phyloP scores from a whole-genome alignment of 1,140 invertebrate genomes.

The Drosophila rhopaloa region DNA sequence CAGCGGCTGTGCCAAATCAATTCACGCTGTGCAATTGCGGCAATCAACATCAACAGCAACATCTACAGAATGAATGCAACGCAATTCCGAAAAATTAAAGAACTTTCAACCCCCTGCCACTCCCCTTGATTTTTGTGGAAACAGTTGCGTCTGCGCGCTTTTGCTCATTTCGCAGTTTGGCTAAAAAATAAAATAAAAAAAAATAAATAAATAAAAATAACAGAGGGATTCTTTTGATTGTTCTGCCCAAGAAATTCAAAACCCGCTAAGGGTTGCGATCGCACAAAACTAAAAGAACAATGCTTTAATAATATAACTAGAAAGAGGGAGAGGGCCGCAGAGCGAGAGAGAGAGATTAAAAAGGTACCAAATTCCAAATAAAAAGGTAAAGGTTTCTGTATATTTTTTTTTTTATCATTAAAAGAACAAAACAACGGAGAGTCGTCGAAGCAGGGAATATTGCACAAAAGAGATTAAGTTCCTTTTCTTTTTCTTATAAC shows the following conservation, averaged over 20 bases:
- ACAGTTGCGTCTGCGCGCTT: slow-evolving; percentile 75
- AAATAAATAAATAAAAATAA: slow-evolving; percentile 29
- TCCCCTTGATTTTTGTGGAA: slow-evolving; percentile 28
- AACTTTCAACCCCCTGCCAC: slow-evolving; percentile 20
- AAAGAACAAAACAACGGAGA: slow-evolving; percentile 72
- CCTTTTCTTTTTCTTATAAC: slow-evolving; percentile 44
- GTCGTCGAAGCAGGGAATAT: slow-evolving; percentile 49
- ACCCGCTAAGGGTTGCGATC: slow-evolving; percentile 68
- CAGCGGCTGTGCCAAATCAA: slow-evolving; percentile 65
- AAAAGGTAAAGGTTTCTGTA: slow-evolving; percentile 75
- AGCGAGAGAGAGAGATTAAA: slow-evolving; percentile 62
- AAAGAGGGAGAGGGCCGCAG: slow-evolving; percentile 10
- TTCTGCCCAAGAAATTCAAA: slow-evolving; percentile 72
- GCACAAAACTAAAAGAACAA: slow-evolving; percentile 69
- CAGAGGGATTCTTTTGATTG: slow-evolving; percentile 54
- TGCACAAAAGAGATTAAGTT: slow-evolving; percentile 83
- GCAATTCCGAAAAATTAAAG: slow-evolving; percentile 32
- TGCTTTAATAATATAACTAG: slow-evolving; percentile 75
- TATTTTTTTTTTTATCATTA: slow-evolving; percentile 74
- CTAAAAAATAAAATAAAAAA: slow-evolving; percentile 11
- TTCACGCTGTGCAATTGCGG: slow-evolving; percentile 67
- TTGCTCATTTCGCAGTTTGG: slow-evolving; percentile 68
- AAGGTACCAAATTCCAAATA: slow-evolving; percentile 83
- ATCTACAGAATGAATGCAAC: slow-evolving; percentile 20
- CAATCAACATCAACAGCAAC: slow-evolving; percentile 37